Evolutionary conservation across 2,797 vertebrate genomes (phyloP).

Genomic region (Margarornis squamiger): DNA sequence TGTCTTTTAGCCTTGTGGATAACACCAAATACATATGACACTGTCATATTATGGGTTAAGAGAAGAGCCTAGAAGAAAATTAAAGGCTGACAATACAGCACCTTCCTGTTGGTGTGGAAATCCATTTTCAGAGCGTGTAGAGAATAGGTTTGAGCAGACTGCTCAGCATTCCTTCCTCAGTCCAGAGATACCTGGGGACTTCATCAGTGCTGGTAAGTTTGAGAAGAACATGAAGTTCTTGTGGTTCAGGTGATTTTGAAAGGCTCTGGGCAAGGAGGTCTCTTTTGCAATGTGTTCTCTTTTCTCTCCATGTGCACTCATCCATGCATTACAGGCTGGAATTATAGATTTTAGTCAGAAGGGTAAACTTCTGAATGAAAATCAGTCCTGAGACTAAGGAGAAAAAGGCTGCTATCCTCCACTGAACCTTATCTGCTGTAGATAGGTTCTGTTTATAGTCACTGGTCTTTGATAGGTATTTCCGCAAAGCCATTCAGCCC

Average conservation of each 20-base stretch:
- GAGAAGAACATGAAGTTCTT: not conserved
- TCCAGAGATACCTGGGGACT: not conserved
- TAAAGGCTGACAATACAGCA: not conserved
- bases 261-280: not conserved
- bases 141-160: not conserved
- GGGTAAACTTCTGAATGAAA: not conserved
- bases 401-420: not conserved
- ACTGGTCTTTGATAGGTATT: not conserved
- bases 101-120: not conserved
- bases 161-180: not conserved
- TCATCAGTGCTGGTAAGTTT: not conserved
- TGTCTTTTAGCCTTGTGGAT: not conserved
- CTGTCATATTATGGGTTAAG: not conserved
- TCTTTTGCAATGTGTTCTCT: not conserved
- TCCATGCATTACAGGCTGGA: not conserved
- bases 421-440: not conserved
- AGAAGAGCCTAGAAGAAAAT: not conserved
- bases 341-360: not conserved
- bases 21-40: not conserved
- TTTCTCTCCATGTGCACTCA: not conserved
- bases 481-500: not conserved
- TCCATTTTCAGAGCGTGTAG: not conserved
- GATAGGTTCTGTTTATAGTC: not conserved
- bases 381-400: not conserved
- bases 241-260: not conserved